Base-by-base conservation (phyloP, 2,113 vertebrate genomes). In the Ahaetulla prasina region DNA sequence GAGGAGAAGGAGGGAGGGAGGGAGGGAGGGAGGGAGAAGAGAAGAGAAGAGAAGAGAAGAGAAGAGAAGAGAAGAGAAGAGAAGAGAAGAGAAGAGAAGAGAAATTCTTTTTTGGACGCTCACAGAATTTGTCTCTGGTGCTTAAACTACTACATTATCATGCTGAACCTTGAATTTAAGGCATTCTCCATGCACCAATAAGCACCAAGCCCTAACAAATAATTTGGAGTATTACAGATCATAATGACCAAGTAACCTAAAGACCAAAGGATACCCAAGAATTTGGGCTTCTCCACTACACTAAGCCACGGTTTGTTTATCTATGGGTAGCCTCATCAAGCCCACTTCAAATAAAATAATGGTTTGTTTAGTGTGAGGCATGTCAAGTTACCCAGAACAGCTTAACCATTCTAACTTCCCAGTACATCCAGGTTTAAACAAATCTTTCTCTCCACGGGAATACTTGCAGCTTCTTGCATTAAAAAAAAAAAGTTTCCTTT, bases 401-500 rank as follows among this genome's bases (percentile, higher is more conserved):
- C 3, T 23, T 47, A 55, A 55, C 22, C 39, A 43, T 45, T 53
- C 74, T 39, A 22, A 54, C 18, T 47, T n/a, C 39, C 30, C 63
- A 52, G 8, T 7, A 47, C 84, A 55, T 6, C 35, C 9, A n/a
- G 16, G 6, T 8, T 54, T 74, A 54, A 91, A 91, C 20, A 55
- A 80, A 25, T 91, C 91, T 91, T 92, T 89, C 93, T 88, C 95
- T 47, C 93, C 88, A 85, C 91, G 27, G 92, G 89, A n/a, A 87
- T 90, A 50, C 27, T 35, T 93, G 85, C n/a, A 91, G 53, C 53
- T 84, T 52, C 89, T 74, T 91, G 91, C 90, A 80, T 90, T 90
- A n/a, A 89, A 27, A 25, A 94, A 86, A 88, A 94, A 92, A 93
- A 96, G 93, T 90, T 92, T 95, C 93, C 0, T 0, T 94, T 94